Percentiles rank a stretch among this genome's conserved stretches.
Evolutionary conservation across 1,140 invertebrate species (phyloP).

Genomic region (Pseudomyrmex cubaensis): DNA sequence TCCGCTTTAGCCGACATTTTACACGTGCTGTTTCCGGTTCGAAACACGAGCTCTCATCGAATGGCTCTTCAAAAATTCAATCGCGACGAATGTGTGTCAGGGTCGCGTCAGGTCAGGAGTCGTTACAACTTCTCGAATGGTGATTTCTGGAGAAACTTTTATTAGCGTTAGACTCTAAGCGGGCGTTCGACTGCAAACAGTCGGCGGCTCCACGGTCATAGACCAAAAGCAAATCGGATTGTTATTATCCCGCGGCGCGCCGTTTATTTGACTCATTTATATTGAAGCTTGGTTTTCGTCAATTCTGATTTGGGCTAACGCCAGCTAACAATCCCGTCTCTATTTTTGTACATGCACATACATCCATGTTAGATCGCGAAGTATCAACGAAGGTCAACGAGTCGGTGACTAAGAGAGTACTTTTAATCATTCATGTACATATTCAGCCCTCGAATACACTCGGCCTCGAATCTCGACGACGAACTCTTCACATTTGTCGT

Average conservation of each 20-base stretch:
- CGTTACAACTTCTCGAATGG: conserved; percentile 8
- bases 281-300: conserved; percentile 19
- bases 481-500: background rate
- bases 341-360: conserved; percentile 5
- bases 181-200: conserved; percentile 27
- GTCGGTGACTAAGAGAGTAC: background rate
- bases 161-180: conserved; percentile 34
- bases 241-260: conserved; percentile 1
- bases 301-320: conserved; percentile 20
- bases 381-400: background rate
- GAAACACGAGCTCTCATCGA: background rate
- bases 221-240: conserved; percentile 18
- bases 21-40: background rate
- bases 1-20: background rate
- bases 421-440: conserved; percentile 13
- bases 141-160: conserved; percentile 34
- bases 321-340: background rate
- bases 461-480: too few species aligned
- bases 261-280: conserved; percentile 35
- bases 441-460: too few species aligned
- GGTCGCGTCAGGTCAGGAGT: conserved; percentile 4
- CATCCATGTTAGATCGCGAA: background rate
- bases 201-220: conserved; percentile 4
- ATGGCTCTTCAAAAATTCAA: conserved; percentile 24
- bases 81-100: conserved; percentile 14